Base-by-base conservation (phyloP, 1,140 invertebrate species). In the Luehdorfia chinensis region DNA sequence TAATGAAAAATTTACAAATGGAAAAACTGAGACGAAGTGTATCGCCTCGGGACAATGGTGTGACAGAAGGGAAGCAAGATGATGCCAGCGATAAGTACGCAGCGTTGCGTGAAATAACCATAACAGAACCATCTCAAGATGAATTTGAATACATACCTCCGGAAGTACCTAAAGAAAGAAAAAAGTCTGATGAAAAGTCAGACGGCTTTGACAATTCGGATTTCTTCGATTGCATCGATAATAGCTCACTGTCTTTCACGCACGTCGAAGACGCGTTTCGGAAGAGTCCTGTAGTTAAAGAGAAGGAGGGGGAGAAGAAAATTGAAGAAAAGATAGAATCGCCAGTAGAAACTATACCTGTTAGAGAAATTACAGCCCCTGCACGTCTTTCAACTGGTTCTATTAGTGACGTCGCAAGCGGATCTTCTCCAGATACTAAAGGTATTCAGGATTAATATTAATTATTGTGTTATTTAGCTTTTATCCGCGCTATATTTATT, bases 31-130 rank as follows among this genome's bases (percentile, higher is more conserved):
- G 84, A 55, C 59, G 76, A 4, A 87, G 84, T 31, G 68, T 84
- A 7, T 87, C 84, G 13, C 84, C 80, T 0, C 52, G 78, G 0
- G 83, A 86, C 15, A 80, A 80, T 23, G 72, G 66, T 4, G 49
- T 63, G 0, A 36, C 67, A 1, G 77, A 84, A 8, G 30, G 33
- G 0, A 86, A 79, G 61, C 56, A 66, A 11, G 87, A 89, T 27
- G 87, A 87, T 59, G 72, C 74, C 23, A 88, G 88, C 47, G 92
- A 94, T 83, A 90, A 90, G 60, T 94, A 94, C 69, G 92, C 92
- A 0, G 92, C 92, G 0, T 69, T 93, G 36, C 68, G 93, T 23
- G 92, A 93, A 68, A 93, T 93, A 13, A 91, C 91, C 41, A 87
- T 90, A 57, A 88, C 89, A 11, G 89, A 90, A 55, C 87, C 89